Evolutionary conservation across 2,113 vertebrate species (phyloP).

Genomic region (Oostethus manadensis): DNA sequence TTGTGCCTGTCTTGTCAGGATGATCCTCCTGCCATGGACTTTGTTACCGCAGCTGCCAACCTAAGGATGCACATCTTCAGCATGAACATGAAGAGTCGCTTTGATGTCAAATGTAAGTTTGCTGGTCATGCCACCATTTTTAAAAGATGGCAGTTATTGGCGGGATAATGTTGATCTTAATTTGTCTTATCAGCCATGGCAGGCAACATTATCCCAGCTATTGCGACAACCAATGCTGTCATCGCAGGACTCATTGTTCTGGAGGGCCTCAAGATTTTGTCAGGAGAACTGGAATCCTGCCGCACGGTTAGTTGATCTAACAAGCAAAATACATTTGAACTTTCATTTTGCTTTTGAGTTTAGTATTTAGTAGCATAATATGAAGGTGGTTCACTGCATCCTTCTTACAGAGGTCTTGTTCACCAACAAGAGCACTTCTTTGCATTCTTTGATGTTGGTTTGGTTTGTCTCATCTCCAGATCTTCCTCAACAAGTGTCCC

Average conservation of each 20-base stretch:
- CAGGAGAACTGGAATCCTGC: conserved; percentile 88
- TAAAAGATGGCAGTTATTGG: fast-evolving
- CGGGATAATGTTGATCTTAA: background rate
- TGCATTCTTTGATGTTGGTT: background rate
- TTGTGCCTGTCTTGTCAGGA: conserved; percentile 73
- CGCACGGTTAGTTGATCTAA: conserved; percentile 78
- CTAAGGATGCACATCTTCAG: conserved; percentile 97
- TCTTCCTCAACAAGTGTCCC: conserved; percentile 96
- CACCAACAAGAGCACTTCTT: background rate
- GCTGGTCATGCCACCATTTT: background rate
- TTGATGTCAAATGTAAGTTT: conserved; percentile 95
- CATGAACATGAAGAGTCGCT: conserved; percentile 98
- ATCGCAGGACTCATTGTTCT: conserved; percentile 95
- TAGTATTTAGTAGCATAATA: too few relatives aligned
- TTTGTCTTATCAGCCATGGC: conserved; percentile 84
- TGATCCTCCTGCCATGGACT: conserved; percentile 93
- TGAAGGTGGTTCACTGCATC: too few relatives aligned
- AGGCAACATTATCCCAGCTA: conserved; percentile 97
- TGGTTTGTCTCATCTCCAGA: conserved; percentile 67
- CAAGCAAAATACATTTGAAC: too few relatives aligned
- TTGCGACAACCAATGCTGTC: conserved; percentile 96
- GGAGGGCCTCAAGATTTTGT: conserved; percentile 90
- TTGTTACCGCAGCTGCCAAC: conserved; percentile 93
- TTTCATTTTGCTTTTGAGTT: too few relatives aligned
- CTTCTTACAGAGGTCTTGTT: background rate